A percentile compares a stretch with the other conserved stretches of the same genome.
Evolutionary conservation across 2,888 invertebrate genomes (phyloP).

Genomic region (Microchrysa polita): DNA sequence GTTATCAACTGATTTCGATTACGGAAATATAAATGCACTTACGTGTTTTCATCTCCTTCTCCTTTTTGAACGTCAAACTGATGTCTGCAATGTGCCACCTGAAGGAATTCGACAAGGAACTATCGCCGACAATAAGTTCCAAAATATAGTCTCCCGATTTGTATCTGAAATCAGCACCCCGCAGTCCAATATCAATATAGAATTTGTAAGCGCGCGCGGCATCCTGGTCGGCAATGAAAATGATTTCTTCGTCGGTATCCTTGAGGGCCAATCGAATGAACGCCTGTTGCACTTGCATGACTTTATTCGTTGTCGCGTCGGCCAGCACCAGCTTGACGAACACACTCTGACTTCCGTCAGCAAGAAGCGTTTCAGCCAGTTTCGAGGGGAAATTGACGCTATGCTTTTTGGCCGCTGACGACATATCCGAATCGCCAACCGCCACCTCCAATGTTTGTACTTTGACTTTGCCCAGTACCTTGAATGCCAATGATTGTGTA

Average conservation of each 20-base stretch:
- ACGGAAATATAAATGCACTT: conserved; percentile 8
- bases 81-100: conserved; percentile 86
- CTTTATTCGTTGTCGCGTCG: conserved; percentile 73
- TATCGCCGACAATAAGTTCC: conserved; percentile 90
- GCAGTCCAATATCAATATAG: conserved; percentile 86
- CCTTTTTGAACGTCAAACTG: conserved; percentile 66
- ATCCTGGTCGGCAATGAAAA: conserved; percentile 94
- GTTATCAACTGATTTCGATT: no score
- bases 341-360: conserved; percentile 91
- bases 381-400: conserved; percentile 80
- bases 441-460: conserved; percentile 86
- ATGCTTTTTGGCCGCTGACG: conserved; percentile 79
- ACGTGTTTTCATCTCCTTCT: conserved; percentile 23
- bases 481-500: conserved; percentile 70
- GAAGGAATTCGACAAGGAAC: conserved; percentile 87
- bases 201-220: conserved; percentile 82
- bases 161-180: conserved; percentile 80
- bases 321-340: conserved; percentile 81
- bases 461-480: conserved; percentile 79
- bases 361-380: conserved; percentile 75
- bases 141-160: conserved; percentile 82
- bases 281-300: conserved; percentile 84
- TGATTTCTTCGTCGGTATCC: conserved; percentile 80
- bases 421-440: conserved; percentile 89
- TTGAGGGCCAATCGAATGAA: conserved; percentile 81